Evolutionary conservation across 2,888 invertebrate genomes (phyloP).

Genomic region (Rhogogaster chlorosoma): DNA sequence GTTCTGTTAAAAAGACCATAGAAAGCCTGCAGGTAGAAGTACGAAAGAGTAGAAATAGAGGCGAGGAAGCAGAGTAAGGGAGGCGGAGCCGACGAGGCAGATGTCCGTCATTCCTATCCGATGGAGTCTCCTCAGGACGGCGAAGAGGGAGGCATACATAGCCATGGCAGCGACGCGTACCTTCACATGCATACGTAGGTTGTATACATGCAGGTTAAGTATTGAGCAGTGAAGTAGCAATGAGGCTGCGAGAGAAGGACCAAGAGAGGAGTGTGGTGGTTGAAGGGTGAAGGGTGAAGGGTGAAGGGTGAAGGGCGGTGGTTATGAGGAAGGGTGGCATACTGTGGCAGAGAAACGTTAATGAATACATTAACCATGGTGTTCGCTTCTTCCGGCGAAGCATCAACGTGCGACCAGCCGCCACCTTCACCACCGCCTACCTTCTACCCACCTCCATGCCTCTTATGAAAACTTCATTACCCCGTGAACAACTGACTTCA

Average conservation of each 20-base stretch:
- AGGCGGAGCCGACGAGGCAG: conserved; percentile 49
- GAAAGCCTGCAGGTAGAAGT: neutral
- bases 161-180: neutral
- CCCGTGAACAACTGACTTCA: conserved; percentile 47
- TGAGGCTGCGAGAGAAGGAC: conserved; percentile 9
- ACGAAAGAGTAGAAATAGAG: conserved; percentile 19
- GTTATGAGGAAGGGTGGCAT: conserved; percentile 39
- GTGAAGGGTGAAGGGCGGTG: conserved; percentile 36
- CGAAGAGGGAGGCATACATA: conserved; percentile 35
- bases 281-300: conserved; percentile 18
- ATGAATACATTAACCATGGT: conserved; percentile 52
- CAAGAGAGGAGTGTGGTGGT: conserved; percentile 18
- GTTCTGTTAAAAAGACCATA: conserved; percentile 20
- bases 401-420: conserved; percentile 47
- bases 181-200: neutral
- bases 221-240: conserved; percentile 36
- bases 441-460: conserved; percentile 44
- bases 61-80: conserved; percentile 43
- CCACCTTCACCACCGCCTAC: conserved; percentile 45
- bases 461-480: conserved; percentile 53
- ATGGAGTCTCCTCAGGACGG: conserved; percentile 45
- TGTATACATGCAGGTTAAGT: conserved; percentile 15
- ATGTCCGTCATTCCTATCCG: conserved; percentile 51
- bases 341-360: conserved; percentile 40
- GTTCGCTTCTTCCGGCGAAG: conserved; percentile 48